Base-by-base conservation (phyloP, 2,888 invertebrate genomes). In the Hanleya hanleyi region DNA sequence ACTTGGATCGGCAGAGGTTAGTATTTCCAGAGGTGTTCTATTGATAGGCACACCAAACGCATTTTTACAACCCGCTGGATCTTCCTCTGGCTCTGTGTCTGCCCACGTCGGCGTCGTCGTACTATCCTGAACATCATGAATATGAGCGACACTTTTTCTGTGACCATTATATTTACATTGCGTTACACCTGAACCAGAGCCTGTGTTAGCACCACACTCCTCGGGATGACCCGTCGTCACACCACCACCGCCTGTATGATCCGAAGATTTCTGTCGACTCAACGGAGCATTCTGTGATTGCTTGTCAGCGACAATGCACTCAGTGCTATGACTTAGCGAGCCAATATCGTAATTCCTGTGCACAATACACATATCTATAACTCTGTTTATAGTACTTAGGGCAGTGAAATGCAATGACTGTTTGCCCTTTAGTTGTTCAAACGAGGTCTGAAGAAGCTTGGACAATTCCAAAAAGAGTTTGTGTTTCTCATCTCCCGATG, bases 331-430 rank as follows among this genome's bases (percentile, higher is more conserved):
- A 5, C 77, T 73, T 57, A 79, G 50, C 3, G 81, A 82, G 50
- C 86, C 83, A 32, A 85, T 80, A 72, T 89, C 87, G 77, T 88
- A 86, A 71, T 88, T 86, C 69, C 91, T 87, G 87, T 92, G 86
- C 77, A 91, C 89, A 67, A 92, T 88, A 74, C 91, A 91, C 33
- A 91, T 91, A 87, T 94, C 93, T 70, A 93, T 88, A 49, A 92
- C 90, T 71, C 87, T 81, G 88, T 94, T 94, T 78, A 93, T 91
- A 70, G 93, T 92, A 79, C 92, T 91, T 83, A 94, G 91, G 4
- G 93, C 93, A 0, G 93, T 92, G 89, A 93, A 93, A 84, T 93
- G 93, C 26, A 93, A 90, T 70, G 92, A 92, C 81, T 93, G 93
- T 5, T 92, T 92, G 36, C 93, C 93, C 77, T 92, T 92, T 73